Conservation (phyloP, 2,888 invertebrate species). For the Idaea biselata region DNA sequence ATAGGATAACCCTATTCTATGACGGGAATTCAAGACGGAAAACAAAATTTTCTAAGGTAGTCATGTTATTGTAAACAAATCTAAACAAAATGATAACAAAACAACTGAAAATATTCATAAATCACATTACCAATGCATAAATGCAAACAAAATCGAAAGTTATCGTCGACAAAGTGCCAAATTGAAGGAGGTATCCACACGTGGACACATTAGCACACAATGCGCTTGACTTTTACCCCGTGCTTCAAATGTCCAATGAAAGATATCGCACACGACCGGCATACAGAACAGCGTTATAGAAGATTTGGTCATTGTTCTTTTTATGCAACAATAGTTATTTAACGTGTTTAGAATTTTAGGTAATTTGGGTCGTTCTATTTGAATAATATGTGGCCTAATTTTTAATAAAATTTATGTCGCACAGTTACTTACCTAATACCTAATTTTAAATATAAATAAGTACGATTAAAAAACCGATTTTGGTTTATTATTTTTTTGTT, state of each 20-base stretch:
- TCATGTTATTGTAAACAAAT: no score
- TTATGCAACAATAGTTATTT: neutral
- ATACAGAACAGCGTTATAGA: neutral
- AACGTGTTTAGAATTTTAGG: neutral
- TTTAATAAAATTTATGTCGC: neutral
- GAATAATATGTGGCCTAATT: neutral
- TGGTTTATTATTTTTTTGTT: no score
- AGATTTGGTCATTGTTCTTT: neutral
- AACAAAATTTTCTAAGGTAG: no score
- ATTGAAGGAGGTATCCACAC: conserved; percentile 9
- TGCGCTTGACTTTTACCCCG: conserved; percentile 33
- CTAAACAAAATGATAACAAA: neutral
- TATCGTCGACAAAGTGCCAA: conserved; percentile 18
- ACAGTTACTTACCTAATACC: no score
- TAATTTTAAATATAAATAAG: no score
- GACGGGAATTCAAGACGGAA: no score
- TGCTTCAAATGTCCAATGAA: conserved; percentile 1
- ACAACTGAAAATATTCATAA: neutral
- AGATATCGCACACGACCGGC: neutral
- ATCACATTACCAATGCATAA: conserved; percentile 16
- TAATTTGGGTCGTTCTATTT: neutral
- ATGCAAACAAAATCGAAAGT: conserved; percentile 32
- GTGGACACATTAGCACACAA: conserved; percentile 25
- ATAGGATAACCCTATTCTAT: no score
- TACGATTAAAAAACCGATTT: no score